These are phyloP conservation scores for Coilia nasus DNA, from an alignment of 2,797 vertebrate genomes.

Conservation along the genomic window DNA sequence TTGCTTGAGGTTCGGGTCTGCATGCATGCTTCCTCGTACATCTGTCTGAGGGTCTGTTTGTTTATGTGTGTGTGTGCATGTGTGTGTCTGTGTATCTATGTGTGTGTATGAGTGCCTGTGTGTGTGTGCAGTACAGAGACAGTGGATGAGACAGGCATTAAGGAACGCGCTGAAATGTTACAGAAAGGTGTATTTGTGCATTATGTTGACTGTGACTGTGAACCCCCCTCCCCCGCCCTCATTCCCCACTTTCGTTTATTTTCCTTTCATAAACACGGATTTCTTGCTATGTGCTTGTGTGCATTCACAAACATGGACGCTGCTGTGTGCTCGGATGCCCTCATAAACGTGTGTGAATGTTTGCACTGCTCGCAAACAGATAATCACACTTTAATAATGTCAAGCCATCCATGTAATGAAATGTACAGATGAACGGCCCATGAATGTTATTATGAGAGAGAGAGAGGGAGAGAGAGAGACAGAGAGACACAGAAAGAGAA, in stretches of 20 bases:
- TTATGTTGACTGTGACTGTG: neutral
- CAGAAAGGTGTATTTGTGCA: constrained; percentile 14
- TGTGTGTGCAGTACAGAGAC: neutral
- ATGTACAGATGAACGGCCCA: constrained; percentile 41
- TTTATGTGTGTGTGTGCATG: neutral
- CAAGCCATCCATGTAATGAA: constrained; percentile 59
- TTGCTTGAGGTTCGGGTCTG: neutral
- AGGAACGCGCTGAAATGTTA: neutral
- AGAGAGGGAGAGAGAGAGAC: neutral
- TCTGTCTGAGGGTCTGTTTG: neutral
- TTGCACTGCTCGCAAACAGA: constrained; percentile 45
- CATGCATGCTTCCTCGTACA: neutral
- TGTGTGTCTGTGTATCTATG: neutral
- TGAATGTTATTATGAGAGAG: neutral
- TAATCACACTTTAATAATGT: constrained; percentile 58
- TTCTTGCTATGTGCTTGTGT: neutral
- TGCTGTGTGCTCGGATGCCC: neutral
- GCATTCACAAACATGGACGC: neutral
- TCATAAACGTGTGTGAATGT: constrained; percentile 28
- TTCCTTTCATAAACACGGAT: constrained; percentile 1
- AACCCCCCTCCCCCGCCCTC: neutral
- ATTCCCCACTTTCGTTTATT: neutral
- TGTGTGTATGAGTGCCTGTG: constrained; percentile 25
- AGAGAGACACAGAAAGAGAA: too few relatives aligned
- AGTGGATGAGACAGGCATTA: neutral